phyloP scores from a whole-genome alignment of 2,888 invertebrate species.

The Acanthopleura granulata region DNA sequence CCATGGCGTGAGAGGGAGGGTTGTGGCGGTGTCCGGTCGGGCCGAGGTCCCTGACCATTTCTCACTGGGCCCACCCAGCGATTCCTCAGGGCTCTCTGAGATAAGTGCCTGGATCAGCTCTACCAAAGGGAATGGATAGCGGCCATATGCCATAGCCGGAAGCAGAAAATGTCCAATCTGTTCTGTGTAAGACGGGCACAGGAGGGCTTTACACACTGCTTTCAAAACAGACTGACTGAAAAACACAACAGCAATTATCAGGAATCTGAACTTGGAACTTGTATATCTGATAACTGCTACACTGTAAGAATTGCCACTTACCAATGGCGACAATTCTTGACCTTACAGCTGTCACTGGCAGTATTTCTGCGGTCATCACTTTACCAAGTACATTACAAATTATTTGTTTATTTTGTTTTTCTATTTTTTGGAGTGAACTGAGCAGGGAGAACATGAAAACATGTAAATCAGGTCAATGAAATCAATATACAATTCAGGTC shows the following conservation, averaged over 20 bases:
- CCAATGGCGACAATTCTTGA: too few species aligned
- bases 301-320: too few species aligned
- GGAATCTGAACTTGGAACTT: not conserved
- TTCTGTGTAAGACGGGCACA: conserved; percentile 63
- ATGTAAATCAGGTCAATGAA: too few species aligned
- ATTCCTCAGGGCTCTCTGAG: conserved; percentile 20
- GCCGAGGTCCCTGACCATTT: conserved; percentile 4
- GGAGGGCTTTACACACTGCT: conserved; percentile 50
- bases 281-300: too few species aligned
- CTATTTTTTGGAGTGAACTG: too few species aligned
- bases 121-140: conserved; percentile 63
- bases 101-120: conserved; percentile 61
- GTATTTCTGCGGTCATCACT: too few species aligned
- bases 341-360: too few species aligned
- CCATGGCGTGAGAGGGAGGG: conserved; percentile 75
- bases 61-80: conserved; percentile 21
- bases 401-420: too few species aligned
- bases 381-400: too few species aligned
- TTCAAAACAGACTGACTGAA: conserved; percentile 45
- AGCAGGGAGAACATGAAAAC: too few species aligned
- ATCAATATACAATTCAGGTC: too few species aligned
- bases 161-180: conserved; percentile 66
- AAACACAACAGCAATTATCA: conserved; percentile 23
- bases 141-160: conserved; percentile 64
- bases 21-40: not conserved